Percentiles rank a stretch among this genome's conserved stretches.
These are phyloP conservation scores for Leptarthrus brevirostris DNA, from an alignment of 2,888 invertebrate species.

Conservation along the genomic window DNA sequence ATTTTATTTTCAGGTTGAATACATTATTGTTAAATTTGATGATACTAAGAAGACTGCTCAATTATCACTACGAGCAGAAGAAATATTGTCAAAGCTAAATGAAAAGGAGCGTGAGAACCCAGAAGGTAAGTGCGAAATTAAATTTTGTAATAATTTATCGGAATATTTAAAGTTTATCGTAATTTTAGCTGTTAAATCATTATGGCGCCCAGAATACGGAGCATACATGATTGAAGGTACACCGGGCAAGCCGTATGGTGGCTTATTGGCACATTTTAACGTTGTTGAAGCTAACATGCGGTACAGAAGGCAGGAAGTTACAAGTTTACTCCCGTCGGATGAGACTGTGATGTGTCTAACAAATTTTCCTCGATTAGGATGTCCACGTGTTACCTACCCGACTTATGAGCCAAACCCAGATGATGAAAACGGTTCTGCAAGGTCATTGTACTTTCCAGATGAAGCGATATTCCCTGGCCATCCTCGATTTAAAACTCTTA, in stretches of 20 bases:
- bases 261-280: conserved; percentile 95
- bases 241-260: conserved; percentile 95
- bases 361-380: conserved; percentile 93
- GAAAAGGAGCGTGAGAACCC: conserved; percentile 84
- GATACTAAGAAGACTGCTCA: conserved; percentile 84
- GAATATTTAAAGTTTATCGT: neutral
- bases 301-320: conserved; percentile 85
- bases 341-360: conserved; percentile 92
- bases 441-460: conserved; percentile 93
- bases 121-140: conserved; percentile 69
- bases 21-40: conserved; percentile 95
- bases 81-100: conserved; percentile 82
- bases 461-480: conserved; percentile 95
- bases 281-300: conserved; percentile 98
- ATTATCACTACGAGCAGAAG: conserved; percentile 86
- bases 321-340: conserved; percentile 78
- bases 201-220: conserved; percentile 98
- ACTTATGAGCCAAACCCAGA: conserved; percentile 73
- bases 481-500: conserved; percentile 93
- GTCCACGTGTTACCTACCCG: conserved; percentile 89
- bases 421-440: conserved; percentile 79
- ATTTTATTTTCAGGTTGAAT: conserved; percentile 92
- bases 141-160: neutral
- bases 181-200: conserved; percentile 77
- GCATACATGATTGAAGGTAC: conserved; percentile 99